Base-by-base conservation (phyloP, 2,888 invertebrate species). In the Cepaea hortensis region DNA sequence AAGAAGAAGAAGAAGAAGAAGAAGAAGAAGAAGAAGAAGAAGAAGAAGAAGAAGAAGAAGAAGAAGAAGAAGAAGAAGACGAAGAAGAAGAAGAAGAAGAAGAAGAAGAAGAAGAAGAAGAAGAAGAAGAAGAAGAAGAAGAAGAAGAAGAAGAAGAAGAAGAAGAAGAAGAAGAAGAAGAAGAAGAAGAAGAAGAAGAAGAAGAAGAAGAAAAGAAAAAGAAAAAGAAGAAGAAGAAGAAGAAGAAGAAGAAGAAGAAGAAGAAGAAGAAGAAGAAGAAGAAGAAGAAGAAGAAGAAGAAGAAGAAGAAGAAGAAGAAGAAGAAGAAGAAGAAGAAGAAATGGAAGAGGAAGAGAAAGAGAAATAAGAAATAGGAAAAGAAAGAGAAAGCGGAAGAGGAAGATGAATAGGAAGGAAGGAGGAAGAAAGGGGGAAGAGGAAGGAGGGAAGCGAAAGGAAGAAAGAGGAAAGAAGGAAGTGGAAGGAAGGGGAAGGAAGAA, bases 1-100 rank as follows among this genome's bases (percentile, higher is more conserved):
- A 55, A 80, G 80, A 80, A 23, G 55, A 55, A 23, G 50, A 62
- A 62, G 62, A 62, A 62, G 62, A 62, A 62, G 81, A 81, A n/a
- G 23, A 62, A 81, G 68, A 65, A n/a, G 62, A 62, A 65, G 81
- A 62, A 62, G 62, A 62, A 62, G 62, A 62, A 62, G 62, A 62
- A 62, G 62, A 62, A 62, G 62, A 62, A 62, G 62, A 62, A 62
- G 62, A 62, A 62, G 62, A 62, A 62, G 62, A 62, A 62, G 62
- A 62, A 62, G 62, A 62, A 62, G n/a, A n/a, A n/a, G n/a, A n/a
- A n/a, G n/a, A n/a, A n/a, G n/a, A n/a, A n/a, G n/a, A n/a, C n/a
- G n/a, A n/a, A n/a, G n/a, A n/a, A n/a, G n/a, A n/a, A n/a, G n/a
- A n/a, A n/a, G n/a, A n/a, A n/a, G n/a, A n/a, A 62, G 62, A 62